Percentiles rank a stretch among this genome's conserved stretches.
Conservation (phyloP, 2,113 vertebrate species). For the Petrocephalus zakoni region DNA sequence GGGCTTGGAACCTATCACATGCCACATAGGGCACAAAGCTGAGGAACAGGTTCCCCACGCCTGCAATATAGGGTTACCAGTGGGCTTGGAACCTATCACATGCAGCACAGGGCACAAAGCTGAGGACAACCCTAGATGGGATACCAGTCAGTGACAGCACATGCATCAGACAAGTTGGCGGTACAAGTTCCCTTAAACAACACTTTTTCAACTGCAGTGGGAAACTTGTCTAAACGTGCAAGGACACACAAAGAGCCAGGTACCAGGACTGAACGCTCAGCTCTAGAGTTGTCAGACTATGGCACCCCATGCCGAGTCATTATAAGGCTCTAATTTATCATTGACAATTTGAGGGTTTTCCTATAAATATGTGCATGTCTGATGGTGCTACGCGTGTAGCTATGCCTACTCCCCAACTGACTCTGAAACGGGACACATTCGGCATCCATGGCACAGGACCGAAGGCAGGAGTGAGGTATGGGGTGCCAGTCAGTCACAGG, state of each 20-base stretch:
- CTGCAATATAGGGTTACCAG: not conserved
- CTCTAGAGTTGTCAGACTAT: not conserved
- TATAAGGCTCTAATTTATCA: not conserved
- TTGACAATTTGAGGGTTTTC: not conserved
- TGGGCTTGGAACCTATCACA: not conserved
- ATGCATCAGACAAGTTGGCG: not conserved
- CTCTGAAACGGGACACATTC: not conserved
- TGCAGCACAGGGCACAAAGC: not conserved
- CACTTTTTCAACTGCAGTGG: not conserved
- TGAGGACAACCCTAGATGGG: not conserved
- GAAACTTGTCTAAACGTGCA: not conserved
- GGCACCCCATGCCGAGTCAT: not conserved
- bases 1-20: too few species aligned
- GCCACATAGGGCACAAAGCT: too few species aligned
- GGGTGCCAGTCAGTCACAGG: too few species aligned
- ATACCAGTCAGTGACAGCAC: not conserved
- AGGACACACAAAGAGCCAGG: not conserved
- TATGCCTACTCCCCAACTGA: not conserved
- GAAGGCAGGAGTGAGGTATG: too few species aligned
- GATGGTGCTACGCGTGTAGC: not conserved
- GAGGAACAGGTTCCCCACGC: too few species aligned
- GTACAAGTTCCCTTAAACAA: not conserved
- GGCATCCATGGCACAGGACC: not conserved
- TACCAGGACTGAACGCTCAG: not conserved
- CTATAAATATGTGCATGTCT: not conserved